Percentiles rank a stretch among this genome's conserved stretches.
Evolutionary conservation across 2,888 invertebrate genomes (phyloP).

Genomic region (Spodoptera picta): DNA sequence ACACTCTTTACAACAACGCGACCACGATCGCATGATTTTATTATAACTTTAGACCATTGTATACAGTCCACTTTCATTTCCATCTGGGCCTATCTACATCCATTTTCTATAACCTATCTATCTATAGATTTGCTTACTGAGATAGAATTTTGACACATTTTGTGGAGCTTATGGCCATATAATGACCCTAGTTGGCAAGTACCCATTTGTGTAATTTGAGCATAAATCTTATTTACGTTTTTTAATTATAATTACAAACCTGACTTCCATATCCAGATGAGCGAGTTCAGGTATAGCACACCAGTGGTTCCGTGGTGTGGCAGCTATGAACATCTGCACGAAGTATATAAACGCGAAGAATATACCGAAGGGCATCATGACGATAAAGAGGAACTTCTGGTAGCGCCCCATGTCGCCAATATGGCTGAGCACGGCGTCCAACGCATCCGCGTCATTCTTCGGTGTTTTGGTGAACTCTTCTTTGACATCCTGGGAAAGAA

Average conservation of each 20-base stretch:
- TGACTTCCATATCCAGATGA: slow-evolving; percentile 69
- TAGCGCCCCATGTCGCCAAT: slow-evolving; percentile 80
- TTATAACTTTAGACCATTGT: too few relatives aligned
- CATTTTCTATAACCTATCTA: too few relatives aligned
- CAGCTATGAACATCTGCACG: slow-evolving; percentile 82
- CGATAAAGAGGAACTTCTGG: slow-evolving; percentile 76
- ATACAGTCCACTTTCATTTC: too few relatives aligned
- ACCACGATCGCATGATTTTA: too few relatives aligned
- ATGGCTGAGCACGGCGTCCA: slow-evolving; percentile 76
- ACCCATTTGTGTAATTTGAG: too few relatives aligned
- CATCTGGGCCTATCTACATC: too few relatives aligned
- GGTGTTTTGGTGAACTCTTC: slow-evolving; percentile 33
- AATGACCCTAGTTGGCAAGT: too few relatives aligned
- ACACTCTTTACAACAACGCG: too few relatives aligned
- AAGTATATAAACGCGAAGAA: slow-evolving; percentile 81
- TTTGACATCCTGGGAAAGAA: slow-evolving; percentile 35
- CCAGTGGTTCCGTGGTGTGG: slow-evolving; percentile 80
- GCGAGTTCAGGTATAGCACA: slow-evolving; percentile 77
- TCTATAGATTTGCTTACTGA: too few relatives aligned
- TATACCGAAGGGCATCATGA: slow-evolving; percentile 79
- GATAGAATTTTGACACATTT: too few relatives aligned
- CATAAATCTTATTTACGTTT: background rate
- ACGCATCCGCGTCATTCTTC: slow-evolving; percentile 60
- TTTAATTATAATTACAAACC: slow-evolving; percentile 58
- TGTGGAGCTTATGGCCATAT: too few relatives aligned